These are phyloP conservation scores for Beris morrisii DNA, from an alignment of 2,888 invertebrate species.

Conservation along the genomic window DNA sequence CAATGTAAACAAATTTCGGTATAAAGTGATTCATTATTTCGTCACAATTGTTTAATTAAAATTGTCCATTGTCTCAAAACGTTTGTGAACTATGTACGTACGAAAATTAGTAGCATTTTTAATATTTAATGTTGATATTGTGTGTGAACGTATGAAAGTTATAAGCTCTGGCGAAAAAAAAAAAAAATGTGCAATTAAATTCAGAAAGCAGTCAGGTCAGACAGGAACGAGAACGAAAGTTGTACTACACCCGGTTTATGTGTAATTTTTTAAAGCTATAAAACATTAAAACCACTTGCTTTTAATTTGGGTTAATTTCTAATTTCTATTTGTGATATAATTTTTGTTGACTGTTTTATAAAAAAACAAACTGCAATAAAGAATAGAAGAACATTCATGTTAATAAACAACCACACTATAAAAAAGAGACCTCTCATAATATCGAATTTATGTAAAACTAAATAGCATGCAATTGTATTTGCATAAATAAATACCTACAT, in stretches of 20 bases:
- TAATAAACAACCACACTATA: not conserved
- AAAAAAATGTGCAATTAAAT: no score
- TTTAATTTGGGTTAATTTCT: constrained; percentile 3
- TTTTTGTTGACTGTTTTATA: not conserved
- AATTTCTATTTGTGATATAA: constrained; percentile 3
- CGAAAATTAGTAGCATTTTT: no score
- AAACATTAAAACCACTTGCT: not conserved
- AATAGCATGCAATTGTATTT: constrained; percentile 1
- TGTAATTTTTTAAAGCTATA: no score
- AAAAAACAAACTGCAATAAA: not conserved
- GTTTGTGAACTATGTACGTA: no score
- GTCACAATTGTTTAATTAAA: no score
- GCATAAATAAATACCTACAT: not conserved
- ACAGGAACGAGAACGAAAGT: not conserved
- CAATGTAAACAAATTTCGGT: no score
- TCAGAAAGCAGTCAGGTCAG: no score
- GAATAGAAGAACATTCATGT: not conserved
- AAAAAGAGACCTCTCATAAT: constrained; percentile 26
- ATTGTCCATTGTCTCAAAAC: no score
- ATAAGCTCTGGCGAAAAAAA: no score
- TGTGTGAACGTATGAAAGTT: no score
- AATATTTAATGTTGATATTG: no score
- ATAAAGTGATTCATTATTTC: no score
- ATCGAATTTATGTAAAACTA: constrained; percentile 32
- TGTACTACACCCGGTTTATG: not conserved